These are phyloP conservation scores for Cosmia trapezina DNA, from an alignment of 2,888 invertebrate genomes.

Conservation along the genomic window DNA sequence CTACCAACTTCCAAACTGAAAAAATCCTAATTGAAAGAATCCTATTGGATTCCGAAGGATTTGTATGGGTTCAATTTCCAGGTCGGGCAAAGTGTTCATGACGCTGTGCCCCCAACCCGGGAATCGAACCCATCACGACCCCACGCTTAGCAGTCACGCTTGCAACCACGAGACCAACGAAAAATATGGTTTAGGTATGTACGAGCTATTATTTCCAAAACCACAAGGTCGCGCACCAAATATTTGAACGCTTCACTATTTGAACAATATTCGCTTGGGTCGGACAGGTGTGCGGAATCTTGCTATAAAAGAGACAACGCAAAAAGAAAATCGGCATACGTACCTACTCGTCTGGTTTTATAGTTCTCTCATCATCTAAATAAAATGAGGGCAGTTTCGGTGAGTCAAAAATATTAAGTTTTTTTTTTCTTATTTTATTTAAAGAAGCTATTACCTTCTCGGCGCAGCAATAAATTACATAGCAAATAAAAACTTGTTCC, in stretches of 20 bases:
- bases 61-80: background rate
- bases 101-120: background rate
- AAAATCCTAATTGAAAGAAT: too few species aligned
- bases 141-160: too few species aligned
- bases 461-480: background rate
- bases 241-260: conserved; percentile 64
- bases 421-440: background rate
- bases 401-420: conserved; percentile 61
- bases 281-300: conserved; percentile 57
- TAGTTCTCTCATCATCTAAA: conserved; percentile 40
- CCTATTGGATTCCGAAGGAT: too few species aligned
- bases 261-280: conserved; percentile 58
- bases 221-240: conserved; percentile 4
- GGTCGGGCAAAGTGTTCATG: too few species aligned
- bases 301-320: conserved; percentile 67
- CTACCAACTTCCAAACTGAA: too few species aligned
- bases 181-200: background rate
- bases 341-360: conserved; percentile 30
- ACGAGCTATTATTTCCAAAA: background rate
- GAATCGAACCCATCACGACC: background rate
- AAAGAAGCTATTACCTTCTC: too few species aligned
- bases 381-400: conserved; percentile 74
- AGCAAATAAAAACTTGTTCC: background rate
- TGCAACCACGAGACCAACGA: background rate
- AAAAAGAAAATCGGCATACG: conserved; percentile 54